A percentile compares a stretch with the other conserved stretches of the same genome.
Conservation (phyloP, 2,888 invertebrate genomes). For the Agrotis ipsilon region DNA sequence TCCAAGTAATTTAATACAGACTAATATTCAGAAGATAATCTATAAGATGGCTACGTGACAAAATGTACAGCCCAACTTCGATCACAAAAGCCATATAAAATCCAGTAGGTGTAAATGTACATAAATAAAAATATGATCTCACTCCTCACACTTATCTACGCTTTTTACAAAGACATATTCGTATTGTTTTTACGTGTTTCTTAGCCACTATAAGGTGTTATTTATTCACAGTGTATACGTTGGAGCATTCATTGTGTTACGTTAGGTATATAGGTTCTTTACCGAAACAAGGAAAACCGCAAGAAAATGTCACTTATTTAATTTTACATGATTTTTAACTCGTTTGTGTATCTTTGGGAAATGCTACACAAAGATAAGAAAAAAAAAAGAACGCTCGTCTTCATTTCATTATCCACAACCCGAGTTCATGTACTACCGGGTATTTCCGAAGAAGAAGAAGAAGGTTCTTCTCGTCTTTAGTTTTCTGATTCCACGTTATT, state of each 20-base stretch:
- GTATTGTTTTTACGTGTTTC: constrained; percentile 10
- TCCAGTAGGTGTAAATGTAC: neutral
- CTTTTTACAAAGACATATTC: constrained; percentile 36
- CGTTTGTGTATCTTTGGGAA: neutral
- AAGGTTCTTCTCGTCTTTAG: no score
- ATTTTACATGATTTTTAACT: constrained; percentile 15
- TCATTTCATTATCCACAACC: no score
- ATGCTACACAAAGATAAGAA: neutral
- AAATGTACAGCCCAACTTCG: constrained; percentile 20
- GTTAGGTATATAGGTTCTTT: constrained; percentile 43
- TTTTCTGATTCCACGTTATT: no score
- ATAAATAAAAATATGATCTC: constrained; percentile 39
- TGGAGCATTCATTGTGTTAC: constrained; percentile 7
- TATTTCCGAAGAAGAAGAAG: no score
- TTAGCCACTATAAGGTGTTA: constrained; percentile 1
- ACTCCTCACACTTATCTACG: constrained; percentile 29
- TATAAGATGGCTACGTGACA: constrained; percentile 29
- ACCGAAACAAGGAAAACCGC: constrained; percentile 51
- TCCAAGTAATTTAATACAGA: neutral
- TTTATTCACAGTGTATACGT: constrained; percentile 8
- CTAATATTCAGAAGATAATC: neutral
- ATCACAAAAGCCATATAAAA: constrained; percentile 36
- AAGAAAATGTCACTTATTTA: neutral
- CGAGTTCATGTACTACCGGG: no score
- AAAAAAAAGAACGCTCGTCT: no score